Conservation (phyloP, 2,113 vertebrate species). For the Salminus brasiliensis region DNA sequence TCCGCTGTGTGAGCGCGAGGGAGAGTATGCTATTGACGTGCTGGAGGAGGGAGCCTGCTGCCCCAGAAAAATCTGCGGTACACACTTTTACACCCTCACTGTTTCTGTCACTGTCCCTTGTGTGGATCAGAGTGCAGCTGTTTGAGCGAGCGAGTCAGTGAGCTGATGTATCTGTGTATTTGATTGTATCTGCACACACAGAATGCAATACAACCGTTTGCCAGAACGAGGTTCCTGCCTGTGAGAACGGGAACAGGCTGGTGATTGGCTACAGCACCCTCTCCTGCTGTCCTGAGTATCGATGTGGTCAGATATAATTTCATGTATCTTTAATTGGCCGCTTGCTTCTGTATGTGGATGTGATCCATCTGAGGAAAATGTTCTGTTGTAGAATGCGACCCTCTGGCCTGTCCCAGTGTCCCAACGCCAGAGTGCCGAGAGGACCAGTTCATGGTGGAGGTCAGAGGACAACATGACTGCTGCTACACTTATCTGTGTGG, state of each 20-base stretch:
- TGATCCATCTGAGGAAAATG: slow-evolving; percentile 36
- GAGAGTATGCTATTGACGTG: slow-evolving; percentile 84
- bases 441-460: slow-evolving; percentile 91
- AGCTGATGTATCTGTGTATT: neutral
- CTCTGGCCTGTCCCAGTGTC: slow-evolving; percentile 79
- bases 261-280: slow-evolving; percentile 81
- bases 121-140: too few relatives aligned
- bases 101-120: too few relatives aligned
- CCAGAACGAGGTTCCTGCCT: slow-evolving; percentile 79
- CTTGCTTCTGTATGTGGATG: neutral
- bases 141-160: neutral
- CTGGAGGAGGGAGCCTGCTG: slow-evolving; percentile 87
- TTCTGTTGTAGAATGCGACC: slow-evolving; percentile 86
- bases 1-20: slow-evolving; percentile 85
- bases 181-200: slow-evolving; percentile 56
- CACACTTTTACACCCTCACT: neutral
- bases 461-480: slow-evolving; percentile 84
- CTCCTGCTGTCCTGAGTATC: slow-evolving; percentile 93
- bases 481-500: slow-evolving; percentile 93
- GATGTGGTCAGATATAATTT: slow-evolving; percentile 83
- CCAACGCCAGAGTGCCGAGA: slow-evolving; percentile 83
- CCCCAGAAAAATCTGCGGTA: slow-evolving; percentile 90
- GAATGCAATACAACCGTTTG: slow-evolving; percentile 93
- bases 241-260: slow-evolving; percentile 82
- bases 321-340: neutral